Base-by-base conservation (phyloP, 2,797 vertebrate species). In the Siniperca undulata region DNA sequence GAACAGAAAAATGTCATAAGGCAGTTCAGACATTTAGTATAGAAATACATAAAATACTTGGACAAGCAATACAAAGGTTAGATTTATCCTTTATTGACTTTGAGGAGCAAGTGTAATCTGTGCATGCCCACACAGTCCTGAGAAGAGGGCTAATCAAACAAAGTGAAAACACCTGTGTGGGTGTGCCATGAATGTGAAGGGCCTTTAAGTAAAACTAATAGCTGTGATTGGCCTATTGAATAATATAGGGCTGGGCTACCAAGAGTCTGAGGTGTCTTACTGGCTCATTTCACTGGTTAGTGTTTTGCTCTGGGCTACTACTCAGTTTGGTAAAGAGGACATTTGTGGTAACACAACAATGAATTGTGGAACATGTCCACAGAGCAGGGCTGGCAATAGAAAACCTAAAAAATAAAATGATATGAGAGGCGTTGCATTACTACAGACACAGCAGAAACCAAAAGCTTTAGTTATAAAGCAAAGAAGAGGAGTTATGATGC, bases 81-180 rank as follows among this genome's bases (percentile, higher is more conserved):
- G 1, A 70, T 65, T 9, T 19, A 38, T 55, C 4, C 11, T 24
- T 76, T 20, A 60, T 70, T 16, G n/a, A 53, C n/a, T 8, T 27
- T 24, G 14, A 13, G 14, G 14, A 10, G 64, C 9, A 9, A 19
- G n/a, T 52, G 7, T 14, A 2, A n/a, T 42, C 14, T 20, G 52
- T 11, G 24, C 8, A 16, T 5, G 12, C 4, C 20, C 64, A 12
- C 58, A 53, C 19, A 3, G 36, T 14, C 52, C 67, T 60, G 38
- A 69, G 52, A 58, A 12, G 36, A 53, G 6, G 10, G 19, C 36
- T 66, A 16, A 78, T 78, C 34, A 73, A 42, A 17, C 3, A 48
- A 68, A 71, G 24, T 70, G 44, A 65, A 70, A 59, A 70, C 64
- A 77, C 58, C 64, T 77, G 73, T 38, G 44, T 22, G 24, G 46